phyloP scores from a whole-genome alignment of 2,888 invertebrate species.

The Entomobrya proxima region DNA sequence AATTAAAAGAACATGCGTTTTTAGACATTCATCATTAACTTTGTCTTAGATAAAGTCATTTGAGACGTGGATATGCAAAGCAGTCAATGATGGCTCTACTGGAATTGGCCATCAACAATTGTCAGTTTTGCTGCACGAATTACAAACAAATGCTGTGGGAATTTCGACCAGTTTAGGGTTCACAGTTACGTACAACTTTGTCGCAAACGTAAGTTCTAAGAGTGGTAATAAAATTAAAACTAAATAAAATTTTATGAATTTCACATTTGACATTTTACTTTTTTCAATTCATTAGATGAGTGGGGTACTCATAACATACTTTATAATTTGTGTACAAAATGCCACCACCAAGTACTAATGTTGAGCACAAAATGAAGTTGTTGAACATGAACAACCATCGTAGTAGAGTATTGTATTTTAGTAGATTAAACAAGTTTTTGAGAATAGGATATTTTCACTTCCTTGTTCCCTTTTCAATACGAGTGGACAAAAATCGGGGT shows the following conservation, averaged over 20 bases:
- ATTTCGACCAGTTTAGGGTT: background rate
- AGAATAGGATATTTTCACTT: too few relatives aligned
- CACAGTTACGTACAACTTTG: constrained; percentile 21
- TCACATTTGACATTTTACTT: background rate
- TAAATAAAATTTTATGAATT: background rate
- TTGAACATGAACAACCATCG: too few relatives aligned
- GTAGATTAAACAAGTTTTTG: too few relatives aligned
- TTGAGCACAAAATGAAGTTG: too few relatives aligned
- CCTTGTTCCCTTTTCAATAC: too few relatives aligned
- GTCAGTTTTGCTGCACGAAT: constrained; percentile 5
- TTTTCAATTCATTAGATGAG: background rate
- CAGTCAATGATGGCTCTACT: background rate
- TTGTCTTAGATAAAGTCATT: background rate
- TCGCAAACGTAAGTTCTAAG: constrained; percentile 12
- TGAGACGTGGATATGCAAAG: constrained; percentile 14
- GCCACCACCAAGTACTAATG: background rate
- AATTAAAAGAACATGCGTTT: background rate
- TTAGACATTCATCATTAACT: background rate
- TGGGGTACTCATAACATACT: constrained; percentile 35
- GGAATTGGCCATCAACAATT: background rate
- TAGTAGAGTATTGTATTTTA: too few relatives aligned
- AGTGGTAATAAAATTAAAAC: background rate
- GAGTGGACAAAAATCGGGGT: too few relatives aligned
- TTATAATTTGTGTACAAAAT: constrained; percentile 40
- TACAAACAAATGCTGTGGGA: constrained; percentile 30